A percentile compares a stretch with the other conserved stretches of the same genome.
Evolutionary conservation across 2,113 vertebrate genomes (phyloP).

Genomic region (Ceuthmochares aereus): DNA sequence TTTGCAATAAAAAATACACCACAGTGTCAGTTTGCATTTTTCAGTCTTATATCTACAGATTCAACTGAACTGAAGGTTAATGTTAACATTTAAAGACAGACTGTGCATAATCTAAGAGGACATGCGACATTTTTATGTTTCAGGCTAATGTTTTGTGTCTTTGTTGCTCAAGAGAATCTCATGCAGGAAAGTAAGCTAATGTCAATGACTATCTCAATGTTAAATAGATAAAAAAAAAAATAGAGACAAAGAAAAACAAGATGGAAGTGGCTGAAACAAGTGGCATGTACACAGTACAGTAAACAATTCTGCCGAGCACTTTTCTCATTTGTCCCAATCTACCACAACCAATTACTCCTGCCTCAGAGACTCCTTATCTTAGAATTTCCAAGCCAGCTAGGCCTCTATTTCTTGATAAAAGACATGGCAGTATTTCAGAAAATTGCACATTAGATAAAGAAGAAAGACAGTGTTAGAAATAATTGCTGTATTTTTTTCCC

Average conservation of each 20-base stretch:
- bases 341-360: slow-evolving; percentile 35
- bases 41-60: background rate
- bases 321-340: slow-evolving; percentile 25
- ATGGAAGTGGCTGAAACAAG: slow-evolving; percentile 5
- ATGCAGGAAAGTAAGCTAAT: slow-evolving; percentile 24
- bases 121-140: slow-evolving; percentile 31
- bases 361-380: slow-evolving; percentile 30
- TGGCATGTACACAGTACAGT: background rate
- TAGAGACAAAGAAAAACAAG: background rate
- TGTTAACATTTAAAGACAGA: slow-evolving; percentile 52
- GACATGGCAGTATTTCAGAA: slow-evolving; percentile 51
- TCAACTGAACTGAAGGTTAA: slow-evolving; percentile 50
- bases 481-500: slow-evolving; percentile 31
- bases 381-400: slow-evolving; percentile 45
- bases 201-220: background rate
- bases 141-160: slow-evolving; percentile 25
- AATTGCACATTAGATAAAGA: slow-evolving; percentile 63
- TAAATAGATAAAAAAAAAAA: slow-evolving; percentile 29
- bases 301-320: background rate
- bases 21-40: slow-evolving; percentile 9
- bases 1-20: background rate
- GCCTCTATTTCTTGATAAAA: slow-evolving; percentile 53
- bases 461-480: slow-evolving; percentile 37
- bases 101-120: slow-evolving; percentile 37
- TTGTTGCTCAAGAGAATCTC: background rate